These are phyloP conservation scores for Petroica traversi DNA, from an alignment of 2,113 vertebrate genomes.

Conservation along the genomic window DNA sequence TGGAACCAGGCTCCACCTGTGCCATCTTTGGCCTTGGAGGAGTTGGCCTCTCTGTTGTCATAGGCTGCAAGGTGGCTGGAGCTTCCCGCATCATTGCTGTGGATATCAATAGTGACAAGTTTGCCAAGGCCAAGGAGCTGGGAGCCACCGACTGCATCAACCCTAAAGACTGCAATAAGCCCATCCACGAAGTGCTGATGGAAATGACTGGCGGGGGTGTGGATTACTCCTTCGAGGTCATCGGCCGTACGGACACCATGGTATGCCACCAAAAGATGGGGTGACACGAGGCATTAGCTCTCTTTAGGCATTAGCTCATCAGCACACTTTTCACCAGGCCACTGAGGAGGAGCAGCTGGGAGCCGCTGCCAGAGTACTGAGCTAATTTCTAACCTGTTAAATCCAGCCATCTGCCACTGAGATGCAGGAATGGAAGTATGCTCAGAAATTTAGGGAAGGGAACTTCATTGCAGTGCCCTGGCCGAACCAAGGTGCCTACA, in stretches of 20 bases:
- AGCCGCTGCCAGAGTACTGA: not conserved
- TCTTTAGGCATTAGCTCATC: too few relatives aligned
- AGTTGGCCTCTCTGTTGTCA: slow-evolving; percentile 83
- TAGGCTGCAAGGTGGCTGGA: slow-evolving; percentile 87
- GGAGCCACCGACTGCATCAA: slow-evolving; percentile 85
- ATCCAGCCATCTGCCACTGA: not conserved
- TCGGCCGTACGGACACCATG: slow-evolving; percentile 77
- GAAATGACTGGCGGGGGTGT: slow-evolving; percentile 77
- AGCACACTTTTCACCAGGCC: not conserved
- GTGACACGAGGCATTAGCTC: not conserved
- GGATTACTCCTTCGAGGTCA: slow-evolving; percentile 86
- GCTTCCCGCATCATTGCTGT: slow-evolving; percentile 87
- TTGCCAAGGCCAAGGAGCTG: slow-evolving; percentile 75
- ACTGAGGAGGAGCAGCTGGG: not conserved
- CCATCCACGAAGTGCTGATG: slow-evolving; percentile 78
- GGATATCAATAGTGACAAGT: slow-evolving; percentile 81
- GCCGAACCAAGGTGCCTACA: not conserved
- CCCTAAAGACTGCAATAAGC: slow-evolving; percentile 72
- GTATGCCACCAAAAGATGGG: slow-evolving; percentile 63
- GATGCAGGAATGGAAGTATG: not conserved
- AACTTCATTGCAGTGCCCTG: not conserved
- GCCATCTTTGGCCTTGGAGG: slow-evolving; percentile 84
- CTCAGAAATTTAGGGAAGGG: not conserved
- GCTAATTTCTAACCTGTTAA: not conserved
- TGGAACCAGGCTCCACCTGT: slow-evolving; percentile 81